Evolutionary conservation across 2,888 invertebrate genomes (phyloP).

Genomic region (Lamellibrachia satsuma): DNA sequence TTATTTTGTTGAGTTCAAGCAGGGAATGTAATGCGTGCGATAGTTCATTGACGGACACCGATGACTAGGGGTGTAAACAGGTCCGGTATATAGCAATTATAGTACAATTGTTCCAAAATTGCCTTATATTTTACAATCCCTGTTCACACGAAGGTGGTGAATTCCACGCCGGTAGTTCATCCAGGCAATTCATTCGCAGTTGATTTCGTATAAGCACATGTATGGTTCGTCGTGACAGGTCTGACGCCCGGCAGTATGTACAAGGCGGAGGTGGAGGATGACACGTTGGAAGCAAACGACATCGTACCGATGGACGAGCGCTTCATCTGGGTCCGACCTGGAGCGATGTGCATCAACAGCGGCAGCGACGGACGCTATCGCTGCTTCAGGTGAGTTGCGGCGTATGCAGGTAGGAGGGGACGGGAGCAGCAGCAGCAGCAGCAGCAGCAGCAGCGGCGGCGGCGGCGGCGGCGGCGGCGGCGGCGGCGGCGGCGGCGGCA

Average conservation of each 20-base stretch:
- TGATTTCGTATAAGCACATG: not conserved
- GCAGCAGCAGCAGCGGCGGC: not conserved
- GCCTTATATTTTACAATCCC: too few species aligned
- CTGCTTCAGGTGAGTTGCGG: not conserved
- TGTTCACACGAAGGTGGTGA: too few species aligned
- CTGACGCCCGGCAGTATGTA: not conserved
- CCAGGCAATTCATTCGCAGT: not conserved
- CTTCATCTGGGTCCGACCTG: not conserved
- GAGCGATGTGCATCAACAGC: slow-evolving; percentile 10
- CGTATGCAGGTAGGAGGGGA: not conserved
- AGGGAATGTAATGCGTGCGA: too few species aligned
- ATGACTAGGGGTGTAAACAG: too few species aligned
- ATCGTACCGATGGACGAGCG: slow-evolving; percentile 1
- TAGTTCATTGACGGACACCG: too few species aligned
- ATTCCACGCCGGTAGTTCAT: not conserved
- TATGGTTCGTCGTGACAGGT: not conserved
- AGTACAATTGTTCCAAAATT: too few species aligned
- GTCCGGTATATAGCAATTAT: too few species aligned
- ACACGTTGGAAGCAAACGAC: not conserved
- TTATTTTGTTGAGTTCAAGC: too few species aligned
- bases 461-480: not conserved
- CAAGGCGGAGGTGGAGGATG: not conserved
- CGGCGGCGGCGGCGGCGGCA: not conserved
- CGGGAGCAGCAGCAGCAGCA: not conserved
- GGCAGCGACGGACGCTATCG: not conserved